A percentile compares a stretch with the other conserved stretches of the same genome.
phyloP scores from a whole-genome alignment of 2,888 invertebrate genomes.

The Sphaerophoria taeniata region DNA sequence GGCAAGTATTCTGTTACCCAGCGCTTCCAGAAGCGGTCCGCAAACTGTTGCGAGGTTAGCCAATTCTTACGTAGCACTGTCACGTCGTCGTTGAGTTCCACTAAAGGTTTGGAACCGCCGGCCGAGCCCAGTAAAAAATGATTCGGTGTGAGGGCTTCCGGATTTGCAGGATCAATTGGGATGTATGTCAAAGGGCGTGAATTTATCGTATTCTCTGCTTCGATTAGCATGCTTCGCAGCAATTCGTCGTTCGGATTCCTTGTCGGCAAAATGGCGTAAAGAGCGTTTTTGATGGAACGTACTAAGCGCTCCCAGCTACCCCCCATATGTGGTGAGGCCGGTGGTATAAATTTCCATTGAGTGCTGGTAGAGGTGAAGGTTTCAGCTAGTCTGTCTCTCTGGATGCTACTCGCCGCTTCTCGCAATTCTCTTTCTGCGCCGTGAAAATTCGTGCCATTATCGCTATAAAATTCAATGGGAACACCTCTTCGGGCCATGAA shows the following conservation, averaged over 20 bases:
- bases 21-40: constrained; percentile 27
- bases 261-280: not conserved
- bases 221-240: not conserved
- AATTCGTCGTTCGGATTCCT: not conserved
- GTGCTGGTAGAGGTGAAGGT: not conserved
- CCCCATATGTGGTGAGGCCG: constrained; percentile 21
- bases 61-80: constrained; percentile 13
- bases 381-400: not conserved
- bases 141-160: too few species aligned
- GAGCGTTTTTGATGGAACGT: constrained; percentile 3
- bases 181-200: not conserved
- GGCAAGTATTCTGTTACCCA: constrained; percentile 21
- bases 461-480: constrained; percentile 42
- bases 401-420: constrained; percentile 12
- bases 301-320: constrained; percentile 9
- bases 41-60: constrained; percentile 16
- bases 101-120: too few species aligned
- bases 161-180: too few species aligned
- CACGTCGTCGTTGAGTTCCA: too few species aligned
- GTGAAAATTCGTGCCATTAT: constrained; percentile 46
- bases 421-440: constrained; percentile 58
- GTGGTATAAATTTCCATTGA: constrained; percentile 24
- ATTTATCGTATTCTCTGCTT: not conserved
- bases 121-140: too few species aligned
- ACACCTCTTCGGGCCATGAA: constrained; percentile 46